Percentiles rank a stretch among this genome's conserved stretches.
Conservation (phyloP, 1,140 invertebrate species). For the Drosophila ohnishii region DNA sequence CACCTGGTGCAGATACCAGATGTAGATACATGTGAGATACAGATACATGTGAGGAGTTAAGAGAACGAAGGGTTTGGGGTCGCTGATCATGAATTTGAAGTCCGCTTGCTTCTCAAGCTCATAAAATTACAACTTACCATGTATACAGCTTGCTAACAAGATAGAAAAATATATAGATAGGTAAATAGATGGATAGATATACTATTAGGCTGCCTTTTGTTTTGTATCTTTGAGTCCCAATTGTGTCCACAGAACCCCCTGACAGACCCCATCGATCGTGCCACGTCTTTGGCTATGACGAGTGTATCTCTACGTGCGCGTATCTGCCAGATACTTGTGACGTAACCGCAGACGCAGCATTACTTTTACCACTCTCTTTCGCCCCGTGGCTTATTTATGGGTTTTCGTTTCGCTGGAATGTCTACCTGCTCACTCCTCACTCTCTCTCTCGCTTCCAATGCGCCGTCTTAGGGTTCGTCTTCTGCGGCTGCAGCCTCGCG, state of each 20-base stretch:
- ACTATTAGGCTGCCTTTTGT: too few relatives aligned
- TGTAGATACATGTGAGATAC: background rate
- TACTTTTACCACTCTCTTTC: constrained; percentile 49
- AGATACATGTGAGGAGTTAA: background rate
- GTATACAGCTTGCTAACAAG: background rate
- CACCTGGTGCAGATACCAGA: constrained; percentile 35
- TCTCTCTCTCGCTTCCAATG: background rate
- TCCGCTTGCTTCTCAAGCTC: background rate
- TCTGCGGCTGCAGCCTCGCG: constrained; percentile 20
- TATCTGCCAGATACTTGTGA: constrained; percentile 57
- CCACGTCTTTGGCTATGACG: constrained; percentile 5
- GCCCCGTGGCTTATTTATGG: constrained; percentile 49
- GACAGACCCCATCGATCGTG: constrained; percentile 24
- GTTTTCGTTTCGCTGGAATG: constrained; percentile 57
- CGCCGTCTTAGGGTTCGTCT: constrained; percentile 12
- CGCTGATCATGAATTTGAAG: background rate
- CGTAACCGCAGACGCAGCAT: constrained; percentile 40
- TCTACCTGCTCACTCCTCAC: constrained; percentile 22
- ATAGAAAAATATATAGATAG: background rate
- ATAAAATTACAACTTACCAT: background rate
- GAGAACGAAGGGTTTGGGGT: background rate
- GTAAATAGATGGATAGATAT: too few relatives aligned
- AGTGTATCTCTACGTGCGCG: constrained; percentile 7
- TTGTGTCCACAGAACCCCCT: background rate
- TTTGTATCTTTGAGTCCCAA: background rate